phyloP scores from a whole-genome alignment of 2,888 invertebrate species.

The Drosophila cognata region DNA sequence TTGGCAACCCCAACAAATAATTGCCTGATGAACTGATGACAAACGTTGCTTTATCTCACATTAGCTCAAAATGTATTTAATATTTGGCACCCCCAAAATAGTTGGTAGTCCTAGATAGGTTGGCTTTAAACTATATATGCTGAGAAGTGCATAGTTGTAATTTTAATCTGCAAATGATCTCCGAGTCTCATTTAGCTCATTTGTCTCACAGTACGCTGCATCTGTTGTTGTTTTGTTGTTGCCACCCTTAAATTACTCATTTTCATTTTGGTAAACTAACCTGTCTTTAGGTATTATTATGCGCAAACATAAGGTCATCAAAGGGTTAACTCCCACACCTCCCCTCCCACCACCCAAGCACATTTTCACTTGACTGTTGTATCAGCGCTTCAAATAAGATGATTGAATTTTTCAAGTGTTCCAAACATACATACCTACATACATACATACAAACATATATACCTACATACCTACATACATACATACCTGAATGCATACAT shows the following conservation, averaged over 20 bases:
- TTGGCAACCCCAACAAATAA: background rate
- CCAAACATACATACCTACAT: background rate
- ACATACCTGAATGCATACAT: background rate
- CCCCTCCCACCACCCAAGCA: background rate
- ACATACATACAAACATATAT: background rate
- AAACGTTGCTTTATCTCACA: background rate
- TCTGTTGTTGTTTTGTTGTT: background rate
- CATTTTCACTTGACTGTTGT: constrained; percentile 15
- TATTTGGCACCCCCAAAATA: background rate
- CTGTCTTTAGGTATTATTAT: constrained; percentile 21
- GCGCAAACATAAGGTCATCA: constrained; percentile 13
- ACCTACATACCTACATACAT: background rate
- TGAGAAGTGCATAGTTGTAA: background rate
- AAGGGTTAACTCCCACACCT: constrained; percentile 25
- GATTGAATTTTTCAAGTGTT: constrained; percentile 50
- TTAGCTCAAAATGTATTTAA: background rate
- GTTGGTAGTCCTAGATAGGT: background rate
- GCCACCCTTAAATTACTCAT: constrained; percentile 4
- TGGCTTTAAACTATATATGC: background rate
- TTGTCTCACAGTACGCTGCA: background rate
- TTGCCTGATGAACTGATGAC: background rate
- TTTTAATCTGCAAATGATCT: background rate
- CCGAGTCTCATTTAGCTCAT: background rate
- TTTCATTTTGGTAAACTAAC: constrained; percentile 18
- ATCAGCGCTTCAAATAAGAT: constrained; percentile 20